These are phyloP conservation scores for Tursiops truncatus DNA, from an alignment of 2,113 vertebrate genomes.

Conservation along the genomic window DNA sequence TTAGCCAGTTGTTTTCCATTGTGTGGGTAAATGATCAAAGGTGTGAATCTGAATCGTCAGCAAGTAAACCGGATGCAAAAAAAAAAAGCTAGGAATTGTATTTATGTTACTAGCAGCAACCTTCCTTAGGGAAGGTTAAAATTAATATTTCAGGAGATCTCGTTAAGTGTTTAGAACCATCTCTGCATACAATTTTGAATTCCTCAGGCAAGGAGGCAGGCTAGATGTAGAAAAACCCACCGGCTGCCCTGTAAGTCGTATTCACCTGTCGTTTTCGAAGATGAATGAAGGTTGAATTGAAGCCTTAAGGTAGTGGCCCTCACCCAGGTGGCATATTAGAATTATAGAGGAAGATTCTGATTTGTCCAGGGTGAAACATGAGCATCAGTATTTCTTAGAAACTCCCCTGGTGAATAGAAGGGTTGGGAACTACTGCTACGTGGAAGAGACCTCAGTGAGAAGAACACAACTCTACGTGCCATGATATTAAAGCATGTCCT, in stretches of 20 bases:
- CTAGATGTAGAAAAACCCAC: background rate
- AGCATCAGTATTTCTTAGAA: background rate
- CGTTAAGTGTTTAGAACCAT: background rate
- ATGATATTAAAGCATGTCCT: background rate
- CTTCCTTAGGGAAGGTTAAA: background rate
- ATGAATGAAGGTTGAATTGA: background rate
- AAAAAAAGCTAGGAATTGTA: background rate
- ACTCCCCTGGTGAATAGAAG: background rate
- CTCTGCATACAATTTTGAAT: conserved; percentile 30
- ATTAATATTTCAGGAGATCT: conserved; percentile 28
- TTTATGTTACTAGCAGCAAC: background rate
- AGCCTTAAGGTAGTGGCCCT: background rate
- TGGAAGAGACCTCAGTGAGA: background rate
- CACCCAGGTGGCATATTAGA: background rate
- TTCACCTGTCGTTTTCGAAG: background rate
- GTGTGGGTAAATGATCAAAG: background rate
- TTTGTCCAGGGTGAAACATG: background rate
- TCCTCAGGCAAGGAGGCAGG: background rate
- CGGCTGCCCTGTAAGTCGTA: background rate
- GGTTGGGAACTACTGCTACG: background rate
- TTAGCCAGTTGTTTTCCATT: background rate
- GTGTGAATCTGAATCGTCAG: background rate
- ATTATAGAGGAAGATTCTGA: background rate
- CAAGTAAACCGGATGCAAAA: background rate
- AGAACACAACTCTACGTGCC: background rate